Percentiles rank a stretch among this genome's conserved stretches.
phyloP scores from a whole-genome alignment of 2,113 vertebrate species.

The Rallus limicola region DNA sequence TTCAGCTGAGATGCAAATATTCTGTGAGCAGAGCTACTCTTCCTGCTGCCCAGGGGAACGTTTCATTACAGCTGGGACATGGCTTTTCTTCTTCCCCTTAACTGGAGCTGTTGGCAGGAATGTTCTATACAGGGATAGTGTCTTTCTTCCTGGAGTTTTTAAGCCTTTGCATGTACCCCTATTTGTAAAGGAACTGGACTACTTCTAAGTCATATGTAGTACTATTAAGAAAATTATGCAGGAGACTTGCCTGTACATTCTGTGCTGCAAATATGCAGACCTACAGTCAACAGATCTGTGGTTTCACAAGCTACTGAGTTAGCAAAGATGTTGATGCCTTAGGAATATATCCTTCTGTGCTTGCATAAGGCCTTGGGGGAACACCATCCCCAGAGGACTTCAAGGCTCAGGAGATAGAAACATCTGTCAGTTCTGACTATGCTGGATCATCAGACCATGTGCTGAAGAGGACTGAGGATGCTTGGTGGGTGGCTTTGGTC shows the following conservation, averaged over 20 bases:
- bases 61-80: background rate
- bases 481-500: background rate
- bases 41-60: slow-evolving; percentile 1
- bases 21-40: slow-evolving; percentile 11
- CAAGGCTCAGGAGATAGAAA: background rate
- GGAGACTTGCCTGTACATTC: background rate
- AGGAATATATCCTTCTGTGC: background rate
- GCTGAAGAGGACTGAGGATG: background rate
- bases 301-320: background rate
- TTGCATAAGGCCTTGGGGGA: background rate
- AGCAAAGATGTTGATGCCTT: background rate
- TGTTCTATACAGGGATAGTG: background rate
- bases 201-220: background rate
- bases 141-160: background rate
- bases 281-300: background rate
- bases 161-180: background rate
- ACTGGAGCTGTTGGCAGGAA: background rate
- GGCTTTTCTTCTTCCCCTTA: background rate
- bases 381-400: background rate
- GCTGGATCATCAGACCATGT: background rate
- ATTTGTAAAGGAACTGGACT: background rate
- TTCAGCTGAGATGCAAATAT: slow-evolving; percentile 27
- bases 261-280: background rate
- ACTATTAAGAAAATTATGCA: background rate
- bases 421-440: background rate